Evolutionary conservation across 2,797 vertebrate species (phyloP).

Genomic region (Coregonus sp.): DNA sequence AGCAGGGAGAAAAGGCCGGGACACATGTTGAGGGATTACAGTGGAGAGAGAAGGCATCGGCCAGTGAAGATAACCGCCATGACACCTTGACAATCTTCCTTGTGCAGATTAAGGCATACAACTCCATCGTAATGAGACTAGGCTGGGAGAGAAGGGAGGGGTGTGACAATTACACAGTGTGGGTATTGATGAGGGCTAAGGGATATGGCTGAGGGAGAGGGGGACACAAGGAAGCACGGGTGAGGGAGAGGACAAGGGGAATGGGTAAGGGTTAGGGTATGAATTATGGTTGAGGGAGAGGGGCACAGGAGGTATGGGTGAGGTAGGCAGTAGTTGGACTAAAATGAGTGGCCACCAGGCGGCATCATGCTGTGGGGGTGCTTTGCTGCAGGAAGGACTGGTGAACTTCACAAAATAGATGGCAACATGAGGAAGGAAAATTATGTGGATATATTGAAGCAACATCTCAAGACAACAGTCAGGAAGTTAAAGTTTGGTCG

Average conservation of each 20-base stretch:
- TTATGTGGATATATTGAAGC: no score
- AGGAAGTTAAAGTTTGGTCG: no score
- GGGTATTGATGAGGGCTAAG: conserved; percentile 54
- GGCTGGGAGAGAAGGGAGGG: conserved; percentile 70
- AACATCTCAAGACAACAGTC: no score
- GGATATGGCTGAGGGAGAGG: conserved; percentile 22
- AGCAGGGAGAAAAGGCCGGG: conserved; percentile 49
- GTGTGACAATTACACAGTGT: no score
- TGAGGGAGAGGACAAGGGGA: not conserved
- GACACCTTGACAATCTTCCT: conserved; percentile 81
- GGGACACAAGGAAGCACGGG: not conserved
- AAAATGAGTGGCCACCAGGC: conserved; percentile 24
- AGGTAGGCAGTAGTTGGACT: not conserved
- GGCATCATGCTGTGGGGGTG: no score
- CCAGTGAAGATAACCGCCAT: conserved; percentile 79
- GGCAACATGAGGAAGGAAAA: no score
- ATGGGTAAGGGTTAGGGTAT: not conserved
- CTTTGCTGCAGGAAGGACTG: no score
- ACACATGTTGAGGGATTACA: conserved; percentile 71
- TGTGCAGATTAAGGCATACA: conserved; percentile 88
- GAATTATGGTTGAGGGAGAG: not conserved
- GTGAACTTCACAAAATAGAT: no score
- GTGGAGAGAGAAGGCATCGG: conserved; percentile 58
- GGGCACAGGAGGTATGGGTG: not conserved
- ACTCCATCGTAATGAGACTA: conserved; percentile 89